Evolutionary conservation across 2,113 vertebrate genomes (phyloP), one percentile per base, ranked within the genome.

Genomic region (Penelope pileata): DNA sequence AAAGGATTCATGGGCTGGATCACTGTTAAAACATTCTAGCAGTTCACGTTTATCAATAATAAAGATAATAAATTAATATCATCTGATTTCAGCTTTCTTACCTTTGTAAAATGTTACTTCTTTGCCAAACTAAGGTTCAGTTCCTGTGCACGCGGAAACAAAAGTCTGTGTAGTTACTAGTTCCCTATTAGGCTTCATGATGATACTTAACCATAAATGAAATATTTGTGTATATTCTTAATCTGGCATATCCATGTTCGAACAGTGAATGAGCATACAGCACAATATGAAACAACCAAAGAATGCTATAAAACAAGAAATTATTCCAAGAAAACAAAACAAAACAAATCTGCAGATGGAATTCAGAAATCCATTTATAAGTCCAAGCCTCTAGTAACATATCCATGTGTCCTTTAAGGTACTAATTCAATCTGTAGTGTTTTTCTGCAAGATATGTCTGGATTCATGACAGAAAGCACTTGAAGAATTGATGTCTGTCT

Each of bases 41-140:
- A 62, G 84, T 53, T 58, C 58, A 15, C 87, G 74, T 69, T 91
- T 91, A 70, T 94, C 90, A 93, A 88, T 91, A 91, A 63, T 22
- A 74, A 79, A 87, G 38, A 32, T 64, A 72, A 81, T 86, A 68
- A 92, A 90, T 17, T 17, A 83, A 36, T 23, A 56, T n/a, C 59
- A 21, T 47, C 73, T 40, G 29, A 70, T 72, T 88, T 66, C 59
- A 50, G 3, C 43, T 93, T 67, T 74, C 51, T 86, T 81, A 81
- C 85, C 34, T 74, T 56, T 48, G 48, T 56, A 83, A 90, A 83
- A 91, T n/a, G 51, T 19, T 79, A 42, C 10, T 24, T 86, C n/a
- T 70, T 89, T 74, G 22, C 69, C 79, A 88, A 83, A 59, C 15
- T 70, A 64, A 59, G 43, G 26, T 32, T 87, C 30, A 15, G 17